These are phyloP conservation scores for Conistra vaccinii DNA, from an alignment of 2,888 invertebrate genomes.

Conservation along the genomic window DNA sequence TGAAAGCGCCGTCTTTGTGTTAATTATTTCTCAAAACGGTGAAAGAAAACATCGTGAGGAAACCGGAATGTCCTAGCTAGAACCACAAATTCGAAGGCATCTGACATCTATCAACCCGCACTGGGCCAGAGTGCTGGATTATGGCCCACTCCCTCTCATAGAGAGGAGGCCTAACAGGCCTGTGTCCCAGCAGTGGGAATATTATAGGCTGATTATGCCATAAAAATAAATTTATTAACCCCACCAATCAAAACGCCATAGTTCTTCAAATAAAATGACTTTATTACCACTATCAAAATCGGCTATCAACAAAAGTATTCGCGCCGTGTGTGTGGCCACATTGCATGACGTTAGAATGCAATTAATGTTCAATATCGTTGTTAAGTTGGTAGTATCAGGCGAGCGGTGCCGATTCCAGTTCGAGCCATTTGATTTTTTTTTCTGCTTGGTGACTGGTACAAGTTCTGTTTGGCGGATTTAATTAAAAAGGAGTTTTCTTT, in stretches of 20 bases:
- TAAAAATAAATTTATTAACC: conserved; percentile 13
- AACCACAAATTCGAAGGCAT: no score
- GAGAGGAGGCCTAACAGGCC: no score
- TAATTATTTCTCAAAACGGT: no score
- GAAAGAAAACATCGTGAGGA: no score
- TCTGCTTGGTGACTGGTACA: conserved; percentile 33
- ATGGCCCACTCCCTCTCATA: no score
- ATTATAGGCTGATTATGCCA: no score
- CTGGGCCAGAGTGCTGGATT: no score
- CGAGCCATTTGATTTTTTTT: conserved; percentile 52
- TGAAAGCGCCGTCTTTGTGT: no score
- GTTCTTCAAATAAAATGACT: conserved; percentile 43
- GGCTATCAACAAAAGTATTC: conserved; percentile 47
- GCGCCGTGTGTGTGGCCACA: conserved; percentile 58
- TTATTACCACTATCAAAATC: conserved; percentile 47
- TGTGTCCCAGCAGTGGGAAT: no score
- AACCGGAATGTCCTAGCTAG: no score
- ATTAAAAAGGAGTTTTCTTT: conserved; percentile 1
- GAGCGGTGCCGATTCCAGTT: conserved; percentile 59
- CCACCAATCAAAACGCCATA: no score
- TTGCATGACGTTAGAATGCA: conserved; percentile 78
- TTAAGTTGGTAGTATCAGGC: conserved; percentile 68
- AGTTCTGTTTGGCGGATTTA: conserved; percentile 20
- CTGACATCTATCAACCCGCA: no score
- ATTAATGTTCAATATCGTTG: conserved; percentile 78